phyloP scores from a whole-genome alignment of 2,113 vertebrate species.

The Typhlomys cinereus region DNA sequence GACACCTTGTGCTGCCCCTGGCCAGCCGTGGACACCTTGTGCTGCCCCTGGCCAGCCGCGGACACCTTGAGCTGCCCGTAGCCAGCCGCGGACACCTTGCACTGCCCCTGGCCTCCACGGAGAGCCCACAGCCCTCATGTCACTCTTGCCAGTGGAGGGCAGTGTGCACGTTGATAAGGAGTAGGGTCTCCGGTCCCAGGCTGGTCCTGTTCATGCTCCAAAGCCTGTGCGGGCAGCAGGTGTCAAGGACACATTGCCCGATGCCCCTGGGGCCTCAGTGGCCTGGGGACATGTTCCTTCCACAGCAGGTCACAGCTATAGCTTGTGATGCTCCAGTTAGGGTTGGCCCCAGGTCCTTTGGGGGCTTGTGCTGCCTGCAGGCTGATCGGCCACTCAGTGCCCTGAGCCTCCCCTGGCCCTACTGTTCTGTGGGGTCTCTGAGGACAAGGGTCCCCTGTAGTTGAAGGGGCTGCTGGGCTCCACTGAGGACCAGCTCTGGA shows the following conservation, averaged over 20 bases:
- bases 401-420: fast-evolving
- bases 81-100: no score
- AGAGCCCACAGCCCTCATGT: not conserved
- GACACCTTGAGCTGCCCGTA: not conserved
- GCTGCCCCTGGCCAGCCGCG: no score
- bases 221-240: no score
- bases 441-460: not conserved
- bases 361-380: not conserved
- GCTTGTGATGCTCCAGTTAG: fast-evolving
- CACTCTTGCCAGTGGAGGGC: not conserved
- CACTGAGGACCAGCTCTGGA: not conserved
- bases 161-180: not conserved
- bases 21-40: no score
- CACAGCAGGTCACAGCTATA: not conserved
- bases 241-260: not conserved
- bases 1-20: not conserved
- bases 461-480: not conserved
- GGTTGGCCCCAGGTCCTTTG: not conserved
- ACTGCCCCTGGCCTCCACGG: not conserved
- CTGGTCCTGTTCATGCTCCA: fast-evolving
- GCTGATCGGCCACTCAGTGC: not conserved
- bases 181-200: fast-evolving
- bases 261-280: fast-evolving
- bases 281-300: not conserved
- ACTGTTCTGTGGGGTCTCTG: not conserved